Evolutionary conservation across 2,888 invertebrate species (phyloP).

Genomic region (Lithophane leautieri): DNA sequence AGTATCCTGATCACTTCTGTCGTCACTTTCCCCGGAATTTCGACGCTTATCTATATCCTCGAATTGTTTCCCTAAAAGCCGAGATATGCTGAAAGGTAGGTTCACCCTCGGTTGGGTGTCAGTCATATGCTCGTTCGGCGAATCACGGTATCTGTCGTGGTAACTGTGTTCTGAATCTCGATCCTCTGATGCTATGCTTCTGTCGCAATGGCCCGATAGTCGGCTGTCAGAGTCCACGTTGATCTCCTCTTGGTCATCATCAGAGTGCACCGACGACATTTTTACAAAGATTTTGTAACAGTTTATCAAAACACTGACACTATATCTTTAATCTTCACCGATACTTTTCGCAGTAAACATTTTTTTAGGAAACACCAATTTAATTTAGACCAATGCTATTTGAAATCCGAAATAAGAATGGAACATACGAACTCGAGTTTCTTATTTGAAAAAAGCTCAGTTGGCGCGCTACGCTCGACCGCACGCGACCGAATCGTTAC

Average conservation of each 20-base stretch:
- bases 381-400: slow-evolving; percentile 55
- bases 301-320: slow-evolving; percentile 78
- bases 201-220: slow-evolving; percentile 88
- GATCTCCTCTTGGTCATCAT: slow-evolving; percentile 92
- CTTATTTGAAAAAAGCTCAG: slow-evolving; percentile 76
- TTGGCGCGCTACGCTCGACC: slow-evolving; percentile 83
- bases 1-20: slow-evolving; percentile 88
- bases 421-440: slow-evolving; percentile 66
- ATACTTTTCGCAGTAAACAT: slow-evolving; percentile 62
- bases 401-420: slow-evolving; percentile 66
- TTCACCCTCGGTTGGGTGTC: slow-evolving; percentile 89
- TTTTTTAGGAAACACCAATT: slow-evolving; percentile 64
- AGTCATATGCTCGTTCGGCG: slow-evolving; percentile 88
- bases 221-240: slow-evolving; percentile 92
- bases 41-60: slow-evolving; percentile 91
- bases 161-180: slow-evolving; percentile 90
- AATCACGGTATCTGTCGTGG: slow-evolving; percentile 86
- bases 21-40: slow-evolving; percentile 88
- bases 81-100: slow-evolving; percentile 95
- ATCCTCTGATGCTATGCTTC: slow-evolving; percentile 90
- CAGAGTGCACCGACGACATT: slow-evolving; percentile 90
- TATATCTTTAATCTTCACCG: slow-evolving; percentile 67
- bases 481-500: slow-evolving; percentile 83
- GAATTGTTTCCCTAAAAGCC: slow-evolving; percentile 94
- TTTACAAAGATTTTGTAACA: slow-evolving; percentile 64